Evolutionary conservation across 2,113 vertebrate species (phyloP).

Genomic region (Chaetodon trifascialis): DNA sequence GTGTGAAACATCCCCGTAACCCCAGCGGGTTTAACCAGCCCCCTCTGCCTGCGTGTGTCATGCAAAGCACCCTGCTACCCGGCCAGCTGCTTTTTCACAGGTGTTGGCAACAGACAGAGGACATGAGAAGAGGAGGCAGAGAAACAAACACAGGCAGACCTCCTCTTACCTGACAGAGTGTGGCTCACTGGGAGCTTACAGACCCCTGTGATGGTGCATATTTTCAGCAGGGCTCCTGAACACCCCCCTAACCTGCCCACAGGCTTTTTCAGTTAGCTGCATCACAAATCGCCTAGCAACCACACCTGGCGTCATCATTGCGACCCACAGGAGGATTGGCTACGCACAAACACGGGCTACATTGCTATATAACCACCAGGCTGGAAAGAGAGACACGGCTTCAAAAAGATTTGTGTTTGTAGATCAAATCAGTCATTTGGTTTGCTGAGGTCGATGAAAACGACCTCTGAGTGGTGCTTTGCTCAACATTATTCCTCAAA

Average conservation of each 20-base stretch:
- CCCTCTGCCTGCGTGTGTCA: constrained; percentile 27
- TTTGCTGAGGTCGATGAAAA: neutral
- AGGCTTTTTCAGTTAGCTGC: constrained; percentile 1
- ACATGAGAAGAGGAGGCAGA: constrained; percentile 36
- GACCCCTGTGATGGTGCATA: constrained; percentile 1
- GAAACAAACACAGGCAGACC: constrained; percentile 48
- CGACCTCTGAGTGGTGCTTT: neutral
- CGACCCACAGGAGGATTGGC: constrained; percentile 30
- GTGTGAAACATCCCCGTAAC: constrained; percentile 69
- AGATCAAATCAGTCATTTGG: constrained; percentile 2
- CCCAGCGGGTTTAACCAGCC: constrained; percentile 53
- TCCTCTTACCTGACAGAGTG: constrained; percentile 37
- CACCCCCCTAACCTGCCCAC: constrained; percentile 4
- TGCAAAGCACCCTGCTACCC: constrained; percentile 57
- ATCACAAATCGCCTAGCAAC: constrained; percentile 66
- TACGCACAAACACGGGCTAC: constrained; percentile 31
- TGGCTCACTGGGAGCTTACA: constrained; percentile 22
- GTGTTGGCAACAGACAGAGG: constrained; percentile 64
- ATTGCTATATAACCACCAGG: neutral
- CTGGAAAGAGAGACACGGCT: neutral
- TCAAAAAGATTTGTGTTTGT: neutral
- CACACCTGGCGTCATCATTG: constrained; percentile 41
- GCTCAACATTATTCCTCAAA: constrained; percentile 1
- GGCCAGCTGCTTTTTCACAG: constrained; percentile 75
- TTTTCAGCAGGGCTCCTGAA: constrained; percentile 2